Evolutionary conservation across 1,140 invertebrate species (phyloP), one percentile per base, ranked within the genome.

Genomic region (Neodiprion lecontei): DNA sequence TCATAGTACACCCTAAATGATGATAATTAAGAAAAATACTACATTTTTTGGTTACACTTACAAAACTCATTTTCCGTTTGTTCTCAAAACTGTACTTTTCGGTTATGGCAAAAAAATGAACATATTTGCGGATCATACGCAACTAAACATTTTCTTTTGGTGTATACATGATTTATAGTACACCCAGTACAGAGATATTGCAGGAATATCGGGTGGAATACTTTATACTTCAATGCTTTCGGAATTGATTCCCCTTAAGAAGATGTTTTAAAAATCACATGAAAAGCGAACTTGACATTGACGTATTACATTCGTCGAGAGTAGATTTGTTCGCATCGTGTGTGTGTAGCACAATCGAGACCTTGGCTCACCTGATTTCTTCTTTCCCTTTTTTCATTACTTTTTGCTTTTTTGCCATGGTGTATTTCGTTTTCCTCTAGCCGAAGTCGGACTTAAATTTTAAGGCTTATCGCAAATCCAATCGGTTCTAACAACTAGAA

Each of bases 381-480:
- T 5, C 28, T 40, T 40, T 40, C 28, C 28, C 28, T 40, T 40
- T 40, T 40, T 40, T 40, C 28, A 40, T 40, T 40, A 40, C 28
- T 40, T 40, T 5, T 40, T 40, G 28, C 28, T 40, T 61, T 61
- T 53, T 61, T 0, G 53, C n/a, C n/a, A 7, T 0, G 28, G 28
- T 1, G 3, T 61, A 5, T 61, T 14, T 61, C 53, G 53, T 8
- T 61, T 17, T 17, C 11, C 53, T 61, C 3, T 9, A 14, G n/a
- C 53, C 9, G 9, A 61, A 12, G 11, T 9, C 53, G 53, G 53
- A 12, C n/a, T 53, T 4, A 9, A 61, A 61, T 17, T 61, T 61
- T 61, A 17, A 17, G 53, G 53, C 53, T 61, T 61, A 61, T 61
- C 53, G 53, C 53, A 61, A 61, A 61, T 61, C 53, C 53, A 61